Conservation (phyloP, 2,888 invertebrate species). For the Trichopria drosophilae region DNA sequence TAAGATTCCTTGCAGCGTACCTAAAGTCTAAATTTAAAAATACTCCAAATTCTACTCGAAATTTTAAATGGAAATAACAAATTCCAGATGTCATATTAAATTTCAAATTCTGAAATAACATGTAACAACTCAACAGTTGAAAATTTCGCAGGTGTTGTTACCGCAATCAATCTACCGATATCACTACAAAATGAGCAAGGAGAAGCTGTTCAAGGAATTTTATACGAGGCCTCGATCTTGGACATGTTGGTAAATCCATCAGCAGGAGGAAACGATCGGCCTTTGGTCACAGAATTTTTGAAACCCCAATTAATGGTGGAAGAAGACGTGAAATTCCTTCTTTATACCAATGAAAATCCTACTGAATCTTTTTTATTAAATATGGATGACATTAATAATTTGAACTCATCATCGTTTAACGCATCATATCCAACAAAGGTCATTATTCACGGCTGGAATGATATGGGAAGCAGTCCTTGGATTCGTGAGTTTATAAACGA, state of each 20-base stretch:
- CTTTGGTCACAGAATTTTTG: neutral
- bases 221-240: no score
- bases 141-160: slow-evolving; percentile 26
- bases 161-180: no score
- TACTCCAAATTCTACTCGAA: no score
- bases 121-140: slow-evolving; percentile 12
- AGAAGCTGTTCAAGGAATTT: no score
- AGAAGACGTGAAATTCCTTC: slow-evolving; percentile 39
- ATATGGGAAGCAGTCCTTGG: slow-evolving; percentile 51
- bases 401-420: slow-evolving; percentile 38
- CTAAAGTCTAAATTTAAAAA: no score
- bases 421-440: slow-evolving; percentile 48
- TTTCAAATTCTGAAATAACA: no score
- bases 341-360: slow-evolving; percentile 45
- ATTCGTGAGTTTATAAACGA: slow-evolving; percentile 51
- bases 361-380: slow-evolving; percentile 33
- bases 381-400: slow-evolving; percentile 32
- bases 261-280: neutral
- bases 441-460: slow-evolving; percentile 61
- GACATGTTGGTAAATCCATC: neutral
- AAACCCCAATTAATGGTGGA: slow-evolving; percentile 22
- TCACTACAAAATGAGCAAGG: no score
- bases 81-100: no score
- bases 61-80: no score
- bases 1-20: no score